Percentiles rank a stretch among this genome's conserved stretches.
Conservation (phyloP, 2,888 invertebrate genomes). For the Ectemnius lituratus region DNA sequence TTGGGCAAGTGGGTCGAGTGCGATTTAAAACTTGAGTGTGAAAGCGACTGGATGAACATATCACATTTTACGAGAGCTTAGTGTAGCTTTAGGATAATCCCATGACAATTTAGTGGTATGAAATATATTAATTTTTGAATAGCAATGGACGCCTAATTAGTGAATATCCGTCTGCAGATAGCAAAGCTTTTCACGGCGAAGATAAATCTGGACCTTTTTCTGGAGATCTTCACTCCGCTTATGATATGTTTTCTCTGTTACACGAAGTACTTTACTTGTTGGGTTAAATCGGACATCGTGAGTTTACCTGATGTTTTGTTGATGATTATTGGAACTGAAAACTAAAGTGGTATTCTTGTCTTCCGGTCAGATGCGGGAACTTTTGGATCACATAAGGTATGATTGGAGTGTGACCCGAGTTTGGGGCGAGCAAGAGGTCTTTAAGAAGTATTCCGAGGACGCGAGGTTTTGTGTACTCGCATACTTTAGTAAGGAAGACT, state of each 20-base stretch:
- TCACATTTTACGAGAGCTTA: too few species aligned
- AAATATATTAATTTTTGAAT: too few species aligned
- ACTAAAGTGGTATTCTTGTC: background rate
- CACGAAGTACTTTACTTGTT: background rate
- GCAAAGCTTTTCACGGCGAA: background rate
- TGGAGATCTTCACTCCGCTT: background rate
- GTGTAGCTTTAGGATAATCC: too few species aligned
- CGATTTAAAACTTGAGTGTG: too few species aligned
- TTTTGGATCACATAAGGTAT: slow-evolving; percentile 1
- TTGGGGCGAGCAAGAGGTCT: background rate
- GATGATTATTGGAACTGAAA: background rate
- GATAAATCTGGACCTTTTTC: background rate
- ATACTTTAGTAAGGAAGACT: background rate
- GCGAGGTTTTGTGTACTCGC: background rate
- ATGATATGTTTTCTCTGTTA: background rate
- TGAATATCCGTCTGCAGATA: too few species aligned
- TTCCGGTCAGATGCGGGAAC: background rate
- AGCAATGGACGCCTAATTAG: too few species aligned
- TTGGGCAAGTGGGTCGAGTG: too few species aligned
- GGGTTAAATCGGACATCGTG: background rate
- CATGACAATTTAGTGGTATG: too few species aligned
- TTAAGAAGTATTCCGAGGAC: background rate
- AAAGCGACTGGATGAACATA: too few species aligned
- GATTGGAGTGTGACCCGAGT: background rate
- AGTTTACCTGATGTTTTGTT: background rate